These are phyloP conservation scores for Tinamus major DNA, from an alignment of 2,797 vertebrate genomes.

Conservation along the genomic window DNA sequence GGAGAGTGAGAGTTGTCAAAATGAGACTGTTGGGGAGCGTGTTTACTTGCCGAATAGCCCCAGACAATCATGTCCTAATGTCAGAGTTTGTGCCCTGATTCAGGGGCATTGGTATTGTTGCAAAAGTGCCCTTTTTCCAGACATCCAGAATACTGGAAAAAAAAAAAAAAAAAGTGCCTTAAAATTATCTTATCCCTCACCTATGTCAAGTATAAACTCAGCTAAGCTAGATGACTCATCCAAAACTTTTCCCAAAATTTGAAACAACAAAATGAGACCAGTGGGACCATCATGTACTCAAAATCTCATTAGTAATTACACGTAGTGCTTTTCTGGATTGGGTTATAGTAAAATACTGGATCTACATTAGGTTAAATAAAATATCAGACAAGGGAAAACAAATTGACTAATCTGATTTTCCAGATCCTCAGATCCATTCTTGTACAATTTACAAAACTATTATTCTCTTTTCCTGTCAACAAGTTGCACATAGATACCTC, in stretches of 20 bases:
- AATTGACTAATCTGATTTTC: not conserved
- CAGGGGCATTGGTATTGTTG: not conserved
- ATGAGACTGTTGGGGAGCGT: not conserved
- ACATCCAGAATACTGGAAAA: too few relatives aligned
- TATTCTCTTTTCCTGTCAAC: not conserved
- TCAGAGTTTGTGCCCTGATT: not conserved
- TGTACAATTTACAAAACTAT: not conserved
- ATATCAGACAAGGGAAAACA: not conserved
- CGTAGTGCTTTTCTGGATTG: not conserved
- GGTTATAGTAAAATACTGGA: not conserved
- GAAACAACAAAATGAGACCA: not conserved
- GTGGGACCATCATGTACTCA: not conserved
- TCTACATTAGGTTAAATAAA: not conserved
- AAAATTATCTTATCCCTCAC: not conserved
- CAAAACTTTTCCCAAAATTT: not conserved
- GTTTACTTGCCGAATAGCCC: not conserved
- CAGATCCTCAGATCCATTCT: not conserved
- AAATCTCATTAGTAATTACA: not conserved
- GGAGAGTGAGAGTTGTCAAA: not conserved
- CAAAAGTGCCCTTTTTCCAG: not conserved
- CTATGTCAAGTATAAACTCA: not conserved
- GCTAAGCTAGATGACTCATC: not conserved
- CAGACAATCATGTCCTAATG: not conserved
- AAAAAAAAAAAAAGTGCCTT: not conserved
- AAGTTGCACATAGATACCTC: not conserved